Evolutionary conservation across 2,888 invertebrate genomes (phyloP).

Genomic region (Crossocerus cetratus): DNA sequence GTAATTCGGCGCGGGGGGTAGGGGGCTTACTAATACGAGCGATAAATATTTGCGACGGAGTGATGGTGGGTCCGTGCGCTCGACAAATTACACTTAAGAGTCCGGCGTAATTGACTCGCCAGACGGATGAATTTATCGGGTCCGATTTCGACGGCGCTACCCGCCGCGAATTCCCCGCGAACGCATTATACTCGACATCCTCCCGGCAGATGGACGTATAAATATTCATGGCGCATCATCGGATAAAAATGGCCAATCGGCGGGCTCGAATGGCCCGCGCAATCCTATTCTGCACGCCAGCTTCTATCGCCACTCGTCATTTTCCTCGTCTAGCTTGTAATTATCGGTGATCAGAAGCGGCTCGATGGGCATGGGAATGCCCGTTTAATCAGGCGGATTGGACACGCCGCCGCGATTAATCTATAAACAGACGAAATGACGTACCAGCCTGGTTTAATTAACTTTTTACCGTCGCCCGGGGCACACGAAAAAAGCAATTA

Average conservation of each 20-base stretch:
- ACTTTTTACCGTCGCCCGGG: slow-evolving; percentile 61
- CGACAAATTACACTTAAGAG: slow-evolving; percentile 26
- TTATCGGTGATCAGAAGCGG: too few species aligned
- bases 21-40: slow-evolving; percentile 13
- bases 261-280: too few species aligned
- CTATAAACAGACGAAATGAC: slow-evolving; percentile 59
- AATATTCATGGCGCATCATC: slow-evolving; percentile 69
- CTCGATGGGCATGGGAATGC: slow-evolving; percentile 30
- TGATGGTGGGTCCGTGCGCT: slow-evolving; percentile 30
- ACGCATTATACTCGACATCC: slow-evolving; percentile 43
- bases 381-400: slow-evolving; percentile 68
- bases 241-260: slow-evolving; percentile 52
- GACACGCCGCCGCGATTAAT: slow-evolving; percentile 69
- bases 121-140: slow-evolving; percentile 57
- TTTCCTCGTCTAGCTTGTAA: not conserved
- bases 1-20: not conserved
- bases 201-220: slow-evolving; percentile 53
- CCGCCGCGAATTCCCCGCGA: slow-evolving; percentile 39
- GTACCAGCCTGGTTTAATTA: slow-evolving; percentile 70
- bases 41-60: slow-evolving; percentile 29
- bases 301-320: not conserved
- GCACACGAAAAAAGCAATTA: slow-evolving; percentile 15
- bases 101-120: slow-evolving; percentile 50
- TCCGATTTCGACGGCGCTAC: slow-evolving; percentile 47
- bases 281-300: too few species aligned